These are phyloP conservation scores for Empis stercorea DNA, from an alignment of 2,888 invertebrate species.

Conservation along the genomic window DNA sequence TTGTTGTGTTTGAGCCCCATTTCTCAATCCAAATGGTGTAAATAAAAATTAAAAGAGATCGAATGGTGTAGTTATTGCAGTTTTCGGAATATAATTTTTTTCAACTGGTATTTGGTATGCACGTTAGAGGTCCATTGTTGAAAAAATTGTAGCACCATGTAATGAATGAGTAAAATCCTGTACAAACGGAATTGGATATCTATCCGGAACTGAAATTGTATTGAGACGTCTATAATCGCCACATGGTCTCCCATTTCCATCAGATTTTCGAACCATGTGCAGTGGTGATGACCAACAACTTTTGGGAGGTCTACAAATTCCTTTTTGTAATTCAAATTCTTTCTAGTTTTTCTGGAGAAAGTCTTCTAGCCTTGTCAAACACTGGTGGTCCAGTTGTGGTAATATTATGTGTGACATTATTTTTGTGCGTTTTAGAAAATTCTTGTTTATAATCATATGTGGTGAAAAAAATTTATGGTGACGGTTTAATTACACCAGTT, in stretches of 20 bases:
- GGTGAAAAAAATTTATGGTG: too few species aligned
- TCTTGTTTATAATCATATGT: too few species aligned
- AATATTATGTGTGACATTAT: not conserved
- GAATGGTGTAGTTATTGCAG: constrained; percentile 20
- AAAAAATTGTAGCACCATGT: constrained; percentile 12
- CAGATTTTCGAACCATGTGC: not conserved
- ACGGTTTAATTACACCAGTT: not conserved
- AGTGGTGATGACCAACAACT: not conserved
- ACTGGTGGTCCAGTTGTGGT: not conserved
- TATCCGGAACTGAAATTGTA: constrained; percentile 4
- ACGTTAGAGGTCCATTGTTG: constrained; percentile 12
- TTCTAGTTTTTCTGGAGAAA: not conserved
- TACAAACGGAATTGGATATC: constrained; percentile 6
- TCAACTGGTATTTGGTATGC: constrained; percentile 8
- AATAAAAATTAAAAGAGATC: constrained; percentile 17
- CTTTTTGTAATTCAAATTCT: not conserved
- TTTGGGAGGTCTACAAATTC: not conserved
- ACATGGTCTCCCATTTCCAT: not conserved
- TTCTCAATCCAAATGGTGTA: constrained; percentile 25
- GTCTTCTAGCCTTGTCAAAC: not conserved
- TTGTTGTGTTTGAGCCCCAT: constrained; percentile 26
- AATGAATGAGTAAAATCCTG: constrained; percentile 5
- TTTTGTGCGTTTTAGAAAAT: too few species aligned
- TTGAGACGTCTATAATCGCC: constrained; percentile 10
- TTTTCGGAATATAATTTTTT: constrained; percentile 11